A percentile compares a stretch with the other conserved stretches of the same genome.
phyloP scores from a whole-genome alignment of 2,113 vertebrate species.

The Rhynchomys soricoides region DNA sequence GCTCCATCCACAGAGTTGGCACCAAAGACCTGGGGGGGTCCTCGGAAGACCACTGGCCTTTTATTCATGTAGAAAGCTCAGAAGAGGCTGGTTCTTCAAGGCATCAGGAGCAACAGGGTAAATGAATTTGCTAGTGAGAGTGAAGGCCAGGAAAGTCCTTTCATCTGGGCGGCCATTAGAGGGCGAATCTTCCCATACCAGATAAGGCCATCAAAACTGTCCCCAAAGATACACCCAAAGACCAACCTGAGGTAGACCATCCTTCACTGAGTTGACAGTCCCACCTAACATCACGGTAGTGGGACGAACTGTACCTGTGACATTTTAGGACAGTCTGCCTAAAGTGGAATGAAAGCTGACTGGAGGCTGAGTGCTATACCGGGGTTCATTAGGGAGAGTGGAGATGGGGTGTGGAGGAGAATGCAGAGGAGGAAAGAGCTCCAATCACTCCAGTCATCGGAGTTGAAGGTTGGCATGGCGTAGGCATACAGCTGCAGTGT shows the following conservation, averaged over 20 bases:
- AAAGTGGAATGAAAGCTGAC: not conserved
- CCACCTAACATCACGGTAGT: not conserved
- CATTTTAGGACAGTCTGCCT: not conserved
- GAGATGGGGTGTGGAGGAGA: no score
- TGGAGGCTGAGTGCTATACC: not conserved
- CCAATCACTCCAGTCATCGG: accelerated
- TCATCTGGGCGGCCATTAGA: not conserved
- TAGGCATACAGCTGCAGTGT: accelerated
- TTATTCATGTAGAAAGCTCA: not conserved
- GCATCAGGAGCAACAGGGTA: no score
- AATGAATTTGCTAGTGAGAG: not conserved
- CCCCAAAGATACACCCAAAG: not conserved
- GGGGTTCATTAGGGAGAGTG: not conserved
- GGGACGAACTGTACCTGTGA: accelerated
- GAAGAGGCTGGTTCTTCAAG: not conserved
- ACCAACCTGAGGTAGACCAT: not conserved
- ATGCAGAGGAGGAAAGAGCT: not conserved
- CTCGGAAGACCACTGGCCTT: not conserved
- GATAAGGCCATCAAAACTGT: not conserved
- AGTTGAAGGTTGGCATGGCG: accelerated
- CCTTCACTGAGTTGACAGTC: not conserved
- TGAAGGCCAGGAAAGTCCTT: not conserved
- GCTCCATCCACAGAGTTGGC: no score
- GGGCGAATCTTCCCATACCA: no score
- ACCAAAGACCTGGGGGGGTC: not conserved